Evolutionary conservation across 2,888 invertebrate species (phyloP).

Genomic region (Callyntrura guangdongensis): DNA sequence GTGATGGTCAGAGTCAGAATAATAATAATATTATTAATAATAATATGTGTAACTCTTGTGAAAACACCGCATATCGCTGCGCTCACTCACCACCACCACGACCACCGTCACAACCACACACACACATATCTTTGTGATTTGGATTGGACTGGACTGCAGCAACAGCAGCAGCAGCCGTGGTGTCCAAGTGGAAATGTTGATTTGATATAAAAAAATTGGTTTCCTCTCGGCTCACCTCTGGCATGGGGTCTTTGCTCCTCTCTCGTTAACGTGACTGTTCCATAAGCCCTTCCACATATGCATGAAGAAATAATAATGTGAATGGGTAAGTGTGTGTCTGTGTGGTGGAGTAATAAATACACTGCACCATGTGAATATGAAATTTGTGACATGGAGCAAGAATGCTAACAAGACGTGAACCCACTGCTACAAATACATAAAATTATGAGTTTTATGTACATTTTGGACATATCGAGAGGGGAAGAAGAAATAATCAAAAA

Average conservation of each 20-base stretch:
- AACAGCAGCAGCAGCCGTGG: conserved; percentile 40
- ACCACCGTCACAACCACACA: conserved; percentile 6
- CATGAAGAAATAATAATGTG: conserved; percentile 9
- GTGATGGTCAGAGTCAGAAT: conserved; percentile 36
- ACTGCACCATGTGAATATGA: conserved; percentile 73
- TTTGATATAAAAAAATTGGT: conserved; percentile 78
- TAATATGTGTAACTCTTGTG: conserved; percentile 4
- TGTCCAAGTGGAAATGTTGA: conserved; percentile 73
- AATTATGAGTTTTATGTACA: conserved; percentile 75
- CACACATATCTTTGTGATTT: conserved; percentile 46
- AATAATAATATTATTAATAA: conserved; percentile 1
- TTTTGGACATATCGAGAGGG: conserved; percentile 65
- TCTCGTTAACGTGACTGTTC: conserved; percentile 27
- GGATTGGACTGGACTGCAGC: conserved; percentile 56
- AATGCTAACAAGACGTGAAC: conserved; percentile 75
- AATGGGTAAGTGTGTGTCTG: conserved; percentile 46
- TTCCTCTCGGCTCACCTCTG: conserved; percentile 75
- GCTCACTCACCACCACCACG: neutral
- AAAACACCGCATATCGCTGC: neutral
- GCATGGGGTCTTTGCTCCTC: conserved; percentile 77
- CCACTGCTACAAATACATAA: conserved; percentile 77
- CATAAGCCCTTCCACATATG: conserved; percentile 4
- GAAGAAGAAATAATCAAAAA: conserved; percentile 64
- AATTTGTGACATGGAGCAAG: conserved; percentile 74
- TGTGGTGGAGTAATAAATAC: conserved; percentile 43